Evolutionary conservation across 2,113 vertebrate genomes (phyloP).

Genomic region (Pithys albifrons): DNA sequence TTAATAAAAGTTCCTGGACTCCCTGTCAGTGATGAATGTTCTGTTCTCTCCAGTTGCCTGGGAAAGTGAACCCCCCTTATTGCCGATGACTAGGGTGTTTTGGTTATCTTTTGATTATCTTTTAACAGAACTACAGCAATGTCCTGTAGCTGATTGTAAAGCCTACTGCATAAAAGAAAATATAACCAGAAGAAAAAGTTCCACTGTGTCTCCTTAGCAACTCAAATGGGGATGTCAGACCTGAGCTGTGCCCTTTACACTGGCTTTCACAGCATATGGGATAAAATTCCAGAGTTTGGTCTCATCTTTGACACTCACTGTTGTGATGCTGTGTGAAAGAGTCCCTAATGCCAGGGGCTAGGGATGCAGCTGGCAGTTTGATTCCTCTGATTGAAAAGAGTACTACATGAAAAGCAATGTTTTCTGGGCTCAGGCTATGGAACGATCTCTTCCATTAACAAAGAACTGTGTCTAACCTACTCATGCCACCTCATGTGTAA

Average conservation of each 20-base stretch:
- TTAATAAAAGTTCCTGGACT: background rate
- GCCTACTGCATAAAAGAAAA: background rate
- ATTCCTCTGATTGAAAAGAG: background rate
- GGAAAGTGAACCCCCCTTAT: background rate
- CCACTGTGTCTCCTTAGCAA: background rate
- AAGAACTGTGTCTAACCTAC: background rate
- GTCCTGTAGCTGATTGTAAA: background rate
- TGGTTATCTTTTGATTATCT: background rate
- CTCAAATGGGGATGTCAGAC: background rate
- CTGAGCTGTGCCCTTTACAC: background rate
- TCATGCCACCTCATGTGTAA: background rate
- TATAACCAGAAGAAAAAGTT: background rate
- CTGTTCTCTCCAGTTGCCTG: background rate
- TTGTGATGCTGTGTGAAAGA: background rate
- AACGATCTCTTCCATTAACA: background rate
- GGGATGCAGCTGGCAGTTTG: background rate
- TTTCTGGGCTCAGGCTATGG: background rate
- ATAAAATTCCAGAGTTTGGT: background rate
- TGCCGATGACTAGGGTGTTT: background rate
- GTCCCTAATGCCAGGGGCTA: background rate
- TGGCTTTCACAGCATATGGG: background rate
- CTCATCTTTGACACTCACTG: accelerated
- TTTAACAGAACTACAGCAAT: background rate
- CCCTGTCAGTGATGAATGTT: background rate
- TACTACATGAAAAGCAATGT: background rate